Evolutionary conservation across 2,797 vertebrate species (phyloP), one percentile per base, ranked within the genome.

Genomic region (Yasuhikotakia modesta): DNA sequence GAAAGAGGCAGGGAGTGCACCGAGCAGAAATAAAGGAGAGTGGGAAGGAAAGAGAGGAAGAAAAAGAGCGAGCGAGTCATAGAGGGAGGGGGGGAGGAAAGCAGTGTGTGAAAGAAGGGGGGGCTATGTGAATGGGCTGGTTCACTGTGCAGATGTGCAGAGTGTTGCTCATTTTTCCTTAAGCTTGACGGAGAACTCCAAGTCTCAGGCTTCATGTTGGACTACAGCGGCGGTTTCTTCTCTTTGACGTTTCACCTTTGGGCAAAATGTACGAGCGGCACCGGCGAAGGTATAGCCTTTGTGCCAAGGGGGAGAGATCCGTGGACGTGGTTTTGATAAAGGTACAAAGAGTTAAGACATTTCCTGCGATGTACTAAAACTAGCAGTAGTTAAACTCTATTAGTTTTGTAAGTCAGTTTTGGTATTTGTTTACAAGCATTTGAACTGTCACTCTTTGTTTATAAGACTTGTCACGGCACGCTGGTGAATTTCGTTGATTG

Each of bases 281-380:
- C 91, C 96, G 93, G 89, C 91, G 96, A 89, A 94, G 95, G 79
- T 99, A 99, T 88, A 98, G 96, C 84, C 91, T 99, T 68, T 96
- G 96, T 66, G 94, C 96, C 89, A 97, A 94, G 85, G 95, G 94
- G 70, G 95, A 97, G 88, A 93, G 94, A 84, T 89, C 94, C 11
- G 94, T 96, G 82, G 96, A 97, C 66, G 97, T 99, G 88, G 95
- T 99, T 79, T 86, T 99, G 83, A 91, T 99, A 74, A 98, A 99
- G 97, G 97, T 99, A 97, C 70, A 92, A 10, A 11, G 39, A 43
- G 10, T 43, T 1, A 43, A 43, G 7, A 43, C 8, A 11, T 11
- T 43, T 43, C 8, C 39, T 43, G 10, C 2, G 39, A 21, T 5
- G 7, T 30, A 21, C 12, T 22, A 2, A 27, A 11, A 10, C 39